phyloP scores from a whole-genome alignment of 2,113 vertebrate genomes.

The Elanus axillaris region DNA sequence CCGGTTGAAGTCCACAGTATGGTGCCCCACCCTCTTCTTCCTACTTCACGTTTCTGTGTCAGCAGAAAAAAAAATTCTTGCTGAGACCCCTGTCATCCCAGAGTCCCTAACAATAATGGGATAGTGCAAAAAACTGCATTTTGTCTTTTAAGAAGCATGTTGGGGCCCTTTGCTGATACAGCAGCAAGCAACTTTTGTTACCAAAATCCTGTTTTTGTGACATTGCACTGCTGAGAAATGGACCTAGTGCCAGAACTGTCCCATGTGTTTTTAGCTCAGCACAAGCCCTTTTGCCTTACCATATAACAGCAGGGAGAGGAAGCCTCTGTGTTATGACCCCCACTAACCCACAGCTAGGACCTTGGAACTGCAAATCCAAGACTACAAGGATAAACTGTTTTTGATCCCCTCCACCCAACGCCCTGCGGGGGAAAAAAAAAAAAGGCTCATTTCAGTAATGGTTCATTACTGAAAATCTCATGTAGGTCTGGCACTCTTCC shows the following conservation, averaged over 20 bases:
- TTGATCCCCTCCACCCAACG: not conserved
- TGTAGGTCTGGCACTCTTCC: not conserved
- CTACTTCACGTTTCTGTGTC: not conserved
- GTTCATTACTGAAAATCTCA: not conserved
- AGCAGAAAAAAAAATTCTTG: not conserved
- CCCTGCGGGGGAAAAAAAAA: not conserved
- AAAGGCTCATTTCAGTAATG: too few relatives aligned
- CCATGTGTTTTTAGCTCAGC: not conserved
- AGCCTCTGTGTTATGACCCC: too few relatives aligned
- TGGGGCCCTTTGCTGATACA: not conserved
- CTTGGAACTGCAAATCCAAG: not conserved
- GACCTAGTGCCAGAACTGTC: not conserved
- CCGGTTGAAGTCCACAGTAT: not conserved
- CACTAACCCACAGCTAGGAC: not conserved
- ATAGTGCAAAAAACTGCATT: not conserved
- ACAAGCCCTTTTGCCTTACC: not conserved
- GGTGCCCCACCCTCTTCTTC: not conserved
- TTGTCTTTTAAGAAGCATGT: not conserved
- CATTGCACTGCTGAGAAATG: not conserved
- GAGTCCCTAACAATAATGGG: not conserved
- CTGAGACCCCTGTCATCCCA: not conserved
- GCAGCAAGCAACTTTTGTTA: not conserved
- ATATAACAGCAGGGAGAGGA: not conserved
- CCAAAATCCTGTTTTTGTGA: not conserved
- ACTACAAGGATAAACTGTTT: not conserved